phyloP scores from a whole-genome alignment of 2,113 vertebrate species.

The Tenebrosternarchus preto region DNA sequence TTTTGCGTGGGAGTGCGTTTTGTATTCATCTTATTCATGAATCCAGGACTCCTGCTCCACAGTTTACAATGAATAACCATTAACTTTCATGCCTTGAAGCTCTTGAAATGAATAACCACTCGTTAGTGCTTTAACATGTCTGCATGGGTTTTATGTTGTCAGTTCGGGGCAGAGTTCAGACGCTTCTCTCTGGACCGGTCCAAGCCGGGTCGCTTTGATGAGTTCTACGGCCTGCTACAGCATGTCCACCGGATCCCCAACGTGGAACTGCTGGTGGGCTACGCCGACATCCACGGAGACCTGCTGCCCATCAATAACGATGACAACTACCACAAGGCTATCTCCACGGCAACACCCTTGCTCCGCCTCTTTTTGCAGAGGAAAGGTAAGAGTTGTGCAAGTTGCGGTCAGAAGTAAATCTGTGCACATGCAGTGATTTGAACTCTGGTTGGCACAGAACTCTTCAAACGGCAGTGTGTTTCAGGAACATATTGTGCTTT shows the following conservation, averaged over 20 bases:
- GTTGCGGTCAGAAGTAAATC: constrained; percentile 4
- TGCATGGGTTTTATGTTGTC: constrained; percentile 46
- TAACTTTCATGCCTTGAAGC: too few species aligned
- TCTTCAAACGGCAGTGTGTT: not conserved
- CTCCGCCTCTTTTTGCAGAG: constrained; percentile 95
- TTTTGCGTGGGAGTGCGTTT: too few species aligned
- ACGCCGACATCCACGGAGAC: constrained; percentile 93
- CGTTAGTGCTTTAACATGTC: constrained; percentile 4
- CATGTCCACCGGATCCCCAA: constrained; percentile 97
- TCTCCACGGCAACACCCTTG: constrained; percentile 89
- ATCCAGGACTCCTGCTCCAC: too few species aligned
- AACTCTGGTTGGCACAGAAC: not conserved
- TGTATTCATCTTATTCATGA: too few species aligned
- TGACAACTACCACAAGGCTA: constrained; percentile 97
- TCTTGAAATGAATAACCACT: not conserved
- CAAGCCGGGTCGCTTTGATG: constrained; percentile 94
- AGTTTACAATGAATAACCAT: too few species aligned
- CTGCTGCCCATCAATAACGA: constrained; percentile 97
- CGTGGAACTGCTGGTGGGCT: constrained; percentile 90
- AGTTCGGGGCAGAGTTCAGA: constrained; percentile 98
- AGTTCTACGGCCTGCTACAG: constrained; percentile 95
- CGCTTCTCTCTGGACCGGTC: constrained; percentile 95
- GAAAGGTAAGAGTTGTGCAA: constrained; percentile 81
- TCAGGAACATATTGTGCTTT: not conserved
- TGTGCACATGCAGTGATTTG: constrained; percentile 2